Percentiles rank a stretch among this genome's conserved stretches.
Evolutionary conservation across 2,797 vertebrate species (phyloP).

Genomic region (Taenioides sp.): DNA sequence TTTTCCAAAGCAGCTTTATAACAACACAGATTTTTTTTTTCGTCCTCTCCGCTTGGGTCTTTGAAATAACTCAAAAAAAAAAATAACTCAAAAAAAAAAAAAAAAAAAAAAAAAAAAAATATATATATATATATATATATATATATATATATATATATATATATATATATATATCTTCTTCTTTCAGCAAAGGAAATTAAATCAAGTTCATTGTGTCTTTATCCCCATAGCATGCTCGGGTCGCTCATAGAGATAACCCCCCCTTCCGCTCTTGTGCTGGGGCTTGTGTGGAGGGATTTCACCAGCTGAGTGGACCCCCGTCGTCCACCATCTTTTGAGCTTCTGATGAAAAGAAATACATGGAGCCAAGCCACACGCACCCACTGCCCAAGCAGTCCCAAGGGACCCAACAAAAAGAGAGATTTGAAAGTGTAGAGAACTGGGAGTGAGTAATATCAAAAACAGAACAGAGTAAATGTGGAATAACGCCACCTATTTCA

Average conservation of each 20-base stretch:
- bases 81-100: too few relatives aligned
- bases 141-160: too few relatives aligned
- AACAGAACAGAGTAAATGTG: constrained; percentile 2
- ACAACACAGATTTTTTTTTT: constrained; percentile 45
- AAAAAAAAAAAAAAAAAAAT: too few relatives aligned
- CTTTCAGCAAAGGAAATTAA: constrained; percentile 31
- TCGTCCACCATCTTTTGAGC: constrained; percentile 45
- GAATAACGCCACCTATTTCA: background rate
- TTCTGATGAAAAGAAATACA: constrained; percentile 39
- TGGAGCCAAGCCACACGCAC: constrained; percentile 26
- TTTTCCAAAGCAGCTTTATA: constrained; percentile 17
- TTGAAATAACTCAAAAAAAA: constrained; percentile 37
- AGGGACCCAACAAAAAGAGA: background rate
- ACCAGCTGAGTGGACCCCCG: constrained; percentile 38
- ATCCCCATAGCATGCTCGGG: constrained; percentile 29
- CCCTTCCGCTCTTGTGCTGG: constrained; percentile 9
- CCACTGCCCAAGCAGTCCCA: constrained; percentile 2
- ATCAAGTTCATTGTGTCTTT: constrained; percentile 48
- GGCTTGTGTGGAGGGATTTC: constrained; percentile 45
- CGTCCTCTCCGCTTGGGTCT: constrained; percentile 9
- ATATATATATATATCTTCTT: constrained; percentile 16
- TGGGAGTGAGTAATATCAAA: constrained; percentile 12
- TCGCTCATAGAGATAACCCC: constrained; percentile 19
- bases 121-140: too few relatives aligned
- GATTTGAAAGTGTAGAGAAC: background rate